Evolutionary conservation across 2,797 vertebrate genomes (phyloP), one percentile per base, ranked within the genome.

Genomic region (Artibeus jamaicensis): DNA sequence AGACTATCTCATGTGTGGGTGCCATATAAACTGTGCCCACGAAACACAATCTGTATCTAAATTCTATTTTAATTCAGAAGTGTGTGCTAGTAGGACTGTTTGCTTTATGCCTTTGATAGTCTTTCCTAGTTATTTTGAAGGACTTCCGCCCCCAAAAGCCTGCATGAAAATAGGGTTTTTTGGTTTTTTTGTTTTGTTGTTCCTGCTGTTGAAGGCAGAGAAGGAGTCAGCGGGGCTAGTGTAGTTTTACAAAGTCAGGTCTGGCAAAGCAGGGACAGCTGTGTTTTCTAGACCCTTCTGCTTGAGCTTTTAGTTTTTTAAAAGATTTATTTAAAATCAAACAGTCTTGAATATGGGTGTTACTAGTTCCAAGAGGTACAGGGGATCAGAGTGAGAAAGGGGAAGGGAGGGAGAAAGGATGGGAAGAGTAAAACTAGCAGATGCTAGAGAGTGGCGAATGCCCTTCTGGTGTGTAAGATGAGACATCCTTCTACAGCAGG

Each of bases 11-110:
- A 73, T 48, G 8, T 29, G 14, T 22, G 48, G 4, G n/a, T 50
- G n/a, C 21, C 34, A 7, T 19, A 14, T 15, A 32, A 44, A 88
- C 26, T 81, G 29, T 86, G 48, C 73, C 15, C 78, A 42, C 34
- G 19, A n/a, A 82, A 67, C 29, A 37, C 14, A 73, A 2, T 32
- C 22, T 68, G 9, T 21, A 8, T 46, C 65, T 86, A 53, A 59
- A 83, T 76, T 88, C 85, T 71, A 82, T 86, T 89, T 83, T 59
- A 32, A 65, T 57, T 84, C 68, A 89, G 34, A 67, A 91, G 32
- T 48, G 11, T 29, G 26, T 87, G n/a, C 32, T 67, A 39, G 57
- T 65, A 46, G 84, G 91, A 62, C 39, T 79, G 10, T 62, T 94
- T 46, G n/a, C 39, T 91, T 50, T 65, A 44, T 39, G 12, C 3